Conservation (phyloP, 2,888 invertebrate species). For the Melieria picta region DNA sequence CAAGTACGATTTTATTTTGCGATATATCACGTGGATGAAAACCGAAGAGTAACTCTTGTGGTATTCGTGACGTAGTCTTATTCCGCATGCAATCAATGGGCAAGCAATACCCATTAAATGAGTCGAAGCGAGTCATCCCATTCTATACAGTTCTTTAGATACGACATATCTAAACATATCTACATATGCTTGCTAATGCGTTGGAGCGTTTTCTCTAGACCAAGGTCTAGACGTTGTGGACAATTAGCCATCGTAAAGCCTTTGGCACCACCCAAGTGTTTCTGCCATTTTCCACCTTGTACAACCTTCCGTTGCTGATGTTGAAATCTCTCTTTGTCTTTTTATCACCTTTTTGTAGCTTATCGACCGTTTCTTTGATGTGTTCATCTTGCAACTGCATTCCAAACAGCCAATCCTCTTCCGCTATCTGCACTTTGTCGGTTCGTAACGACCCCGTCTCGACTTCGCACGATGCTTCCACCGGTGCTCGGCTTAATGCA, state of each 20-base stretch:
- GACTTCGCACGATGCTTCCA: constrained; percentile 7
- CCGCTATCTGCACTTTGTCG: neutral
- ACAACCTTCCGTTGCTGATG: neutral
- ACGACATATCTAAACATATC: no score
- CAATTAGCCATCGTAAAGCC: neutral
- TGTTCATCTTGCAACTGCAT: constrained; percentile 13
- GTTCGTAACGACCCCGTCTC: neutral
- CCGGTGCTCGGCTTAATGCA: constrained; percentile 28
- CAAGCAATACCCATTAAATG: no score
- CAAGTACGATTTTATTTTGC: no score
- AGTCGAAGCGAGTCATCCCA: no score
- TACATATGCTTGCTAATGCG: no score
- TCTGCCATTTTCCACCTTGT: neutral
- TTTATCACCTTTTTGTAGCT: neutral
- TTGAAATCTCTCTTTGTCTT: neutral
- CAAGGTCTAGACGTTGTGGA: no score
- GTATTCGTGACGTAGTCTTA: no score
- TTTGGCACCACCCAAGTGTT: neutral
- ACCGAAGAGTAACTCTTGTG: no score
- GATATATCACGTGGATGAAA: no score
- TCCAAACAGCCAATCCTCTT: constrained; percentile 16
- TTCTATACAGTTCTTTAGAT: no score
- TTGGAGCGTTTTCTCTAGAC: no score
- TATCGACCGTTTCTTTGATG: neutral
- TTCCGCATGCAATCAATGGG: no score